Evolutionary conservation across 64 coral and sea anemone species (phyloP), one percentile per base, ranked within the genome.

Genomic region (Cladopsammia gracilis): DNA sequence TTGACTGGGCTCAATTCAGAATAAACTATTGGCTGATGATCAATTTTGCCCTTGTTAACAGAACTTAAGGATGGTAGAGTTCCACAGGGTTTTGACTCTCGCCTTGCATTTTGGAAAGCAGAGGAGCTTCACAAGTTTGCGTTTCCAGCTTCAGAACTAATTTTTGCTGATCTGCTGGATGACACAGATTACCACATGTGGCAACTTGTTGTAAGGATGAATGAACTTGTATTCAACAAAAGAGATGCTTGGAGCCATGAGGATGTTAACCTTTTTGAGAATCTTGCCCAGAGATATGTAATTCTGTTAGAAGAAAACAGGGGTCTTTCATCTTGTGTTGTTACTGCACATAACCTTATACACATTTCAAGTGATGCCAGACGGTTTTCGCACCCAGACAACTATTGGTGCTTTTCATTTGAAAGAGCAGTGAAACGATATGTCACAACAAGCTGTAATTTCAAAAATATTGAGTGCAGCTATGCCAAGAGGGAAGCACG

Each of bases 351-450:
- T 50, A 80, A 80, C 66, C 65, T 91, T 23, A 0, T 80, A 10
- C 89, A 91, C 47, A 45, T 80, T 64, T 7, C 58, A 70, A 76
- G 58, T 18, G 77, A 91, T 82, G 75, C 67, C 10, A 22, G 70
- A 10, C 78, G 76, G 24, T 90, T 90, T 79, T 79, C 75, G 6
- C 75, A 69, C 22, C 88, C 88, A 44, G 88, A 90, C 48, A 91
- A 91, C 19, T 91, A 64, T 16, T 64, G 61, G 61, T 64, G 61
- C 61, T 64, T 64, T 64, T 3, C 61, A 64, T 64, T 64, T 64
- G 61, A 64, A 64, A 64, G 61, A 16, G 61, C 61, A 14, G 61
- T 64, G 15, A 64, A 16, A 16, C 8, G 61, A 64, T 64, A 64
- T 64, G 61, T 64, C 15, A 64, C 61, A 14, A 64, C 61, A 64